Evolutionary conservation across 2,797 vertebrate genomes (phyloP).

Genomic region (Amblyraja radiata): DNA sequence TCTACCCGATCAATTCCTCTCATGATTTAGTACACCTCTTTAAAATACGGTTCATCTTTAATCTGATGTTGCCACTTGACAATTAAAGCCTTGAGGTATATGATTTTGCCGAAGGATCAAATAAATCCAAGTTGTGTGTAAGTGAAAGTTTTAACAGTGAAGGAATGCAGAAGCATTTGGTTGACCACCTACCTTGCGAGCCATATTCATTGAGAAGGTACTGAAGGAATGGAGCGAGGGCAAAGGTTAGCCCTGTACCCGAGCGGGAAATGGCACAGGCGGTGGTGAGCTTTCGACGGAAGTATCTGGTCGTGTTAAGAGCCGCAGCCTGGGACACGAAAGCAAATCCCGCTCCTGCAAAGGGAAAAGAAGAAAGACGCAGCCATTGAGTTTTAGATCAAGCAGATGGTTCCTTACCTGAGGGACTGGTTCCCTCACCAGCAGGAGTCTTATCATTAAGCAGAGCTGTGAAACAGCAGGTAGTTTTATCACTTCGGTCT

Average conservation of each 20-base stretch:
- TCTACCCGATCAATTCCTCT: too few species aligned
- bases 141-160: too few species aligned
- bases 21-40: too few species aligned
- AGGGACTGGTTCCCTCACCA: background rate
- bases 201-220: constrained; percentile 30
- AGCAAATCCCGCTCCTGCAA: constrained; percentile 32
- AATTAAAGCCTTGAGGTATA: too few species aligned
- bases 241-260: constrained; percentile 32
- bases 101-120: too few species aligned
- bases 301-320: constrained; percentile 35
- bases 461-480: background rate
- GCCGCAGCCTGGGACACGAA: constrained; percentile 32
- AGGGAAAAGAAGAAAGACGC: background rate
- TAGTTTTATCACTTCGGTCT: too few species aligned
- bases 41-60: too few species aligned
- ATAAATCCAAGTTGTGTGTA: too few species aligned
- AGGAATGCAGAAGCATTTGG: background rate
- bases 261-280: constrained; percentile 38
- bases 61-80: background rate
- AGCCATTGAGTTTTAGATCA: background rate
- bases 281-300: background rate
- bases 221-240: constrained; percentile 37
- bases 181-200: constrained; percentile 24
- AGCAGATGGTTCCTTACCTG: background rate
- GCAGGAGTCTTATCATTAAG: background rate